These are phyloP conservation scores for Harpegnathos saltator DNA, from an alignment of 1,140 invertebrate genomes.

Conservation along the genomic window DNA sequence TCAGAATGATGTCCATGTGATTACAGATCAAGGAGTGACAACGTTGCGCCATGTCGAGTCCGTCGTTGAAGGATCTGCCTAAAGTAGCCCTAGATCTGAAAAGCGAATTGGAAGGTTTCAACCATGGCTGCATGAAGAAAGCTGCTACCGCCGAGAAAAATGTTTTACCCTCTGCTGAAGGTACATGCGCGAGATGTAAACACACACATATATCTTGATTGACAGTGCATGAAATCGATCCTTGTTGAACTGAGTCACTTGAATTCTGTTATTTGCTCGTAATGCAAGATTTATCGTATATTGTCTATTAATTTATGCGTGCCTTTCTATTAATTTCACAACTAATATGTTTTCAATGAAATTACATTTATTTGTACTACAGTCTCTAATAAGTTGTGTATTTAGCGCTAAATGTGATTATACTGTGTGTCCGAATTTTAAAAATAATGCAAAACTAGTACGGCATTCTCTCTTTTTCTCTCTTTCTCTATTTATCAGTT, in stretches of 20 bases:
- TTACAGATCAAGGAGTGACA: conserved; percentile 67
- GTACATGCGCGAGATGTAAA: conserved; percentile 83
- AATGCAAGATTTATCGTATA: not conserved
- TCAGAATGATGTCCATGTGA: conserved; percentile 26
- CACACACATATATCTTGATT: not conserved
- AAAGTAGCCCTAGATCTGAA: conserved; percentile 95
- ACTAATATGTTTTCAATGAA: conserved; percentile 8
- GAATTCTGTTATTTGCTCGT: conserved; percentile 4
- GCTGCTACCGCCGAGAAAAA: conserved; percentile 95
- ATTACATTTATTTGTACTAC: too few species aligned
- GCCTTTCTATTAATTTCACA: conserved; percentile 23
- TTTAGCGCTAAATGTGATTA: too few species aligned
- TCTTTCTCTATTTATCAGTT: too few species aligned
- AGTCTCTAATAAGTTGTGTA: too few species aligned
- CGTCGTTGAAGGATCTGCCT: conserved; percentile 94
- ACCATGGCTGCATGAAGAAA: conserved; percentile 93
- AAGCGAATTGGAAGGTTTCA: conserved; percentile 94
- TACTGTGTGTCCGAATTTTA: too few species aligned
- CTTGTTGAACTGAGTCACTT: not conserved
- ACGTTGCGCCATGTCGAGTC: conserved; percentile 87
- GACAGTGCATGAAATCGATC: not conserved
- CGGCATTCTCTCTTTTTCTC: too few species aligned
- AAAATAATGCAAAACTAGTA: too few species aligned
- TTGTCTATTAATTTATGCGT: not conserved
- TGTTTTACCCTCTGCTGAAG: conserved; percentile 94